Percentiles rank a stretch among this genome's conserved stretches.
These are phyloP conservation scores for Petrosia ficiformis DNA, from an alignment of 37 sponge, comb jelly and placozoan genomes.

Conservation along the genomic window DNA sequence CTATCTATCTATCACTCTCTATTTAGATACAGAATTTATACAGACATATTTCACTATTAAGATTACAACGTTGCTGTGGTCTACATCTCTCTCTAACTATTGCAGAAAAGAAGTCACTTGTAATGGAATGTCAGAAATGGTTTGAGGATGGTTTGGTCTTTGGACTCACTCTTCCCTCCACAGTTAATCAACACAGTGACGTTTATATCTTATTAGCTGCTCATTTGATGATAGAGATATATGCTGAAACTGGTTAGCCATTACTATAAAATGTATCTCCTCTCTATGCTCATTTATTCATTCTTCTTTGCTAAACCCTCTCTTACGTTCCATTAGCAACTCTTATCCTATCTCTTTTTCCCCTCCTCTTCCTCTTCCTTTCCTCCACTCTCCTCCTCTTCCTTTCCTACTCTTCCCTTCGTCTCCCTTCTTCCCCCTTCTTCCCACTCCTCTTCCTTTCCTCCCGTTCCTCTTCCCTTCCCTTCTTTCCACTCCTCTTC, in stretches of 20 bases:
- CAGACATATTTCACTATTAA: constrained; percentile 30
- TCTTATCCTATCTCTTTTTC: no score
- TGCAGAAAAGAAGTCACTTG: constrained; percentile 23
- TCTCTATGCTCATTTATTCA: no score
- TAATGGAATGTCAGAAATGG: constrained; percentile 13
- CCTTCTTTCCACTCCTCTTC: no score
- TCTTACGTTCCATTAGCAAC: no score
- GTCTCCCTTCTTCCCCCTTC: no score
- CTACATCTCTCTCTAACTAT: neutral
- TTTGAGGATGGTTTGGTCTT: constrained; percentile 35
- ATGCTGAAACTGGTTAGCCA: constrained; percentile 45
- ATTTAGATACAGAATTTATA: constrained; percentile 23
- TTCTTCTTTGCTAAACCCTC: no score
- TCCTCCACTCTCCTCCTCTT: no score
- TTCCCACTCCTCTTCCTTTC: neutral
- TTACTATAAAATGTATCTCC: no score
- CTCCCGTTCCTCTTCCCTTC: neutral
- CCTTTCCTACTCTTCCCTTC: no score
- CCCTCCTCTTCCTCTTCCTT: no score
- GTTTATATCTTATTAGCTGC: constrained; percentile 54
- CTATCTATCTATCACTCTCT: neutral
- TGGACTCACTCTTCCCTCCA: neutral
- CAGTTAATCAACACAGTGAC: constrained; percentile 40
- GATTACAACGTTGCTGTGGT: constrained; percentile 45
- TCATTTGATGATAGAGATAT: constrained; percentile 58